Percentiles rank a stretch among this genome's conserved stretches.
Conservation (phyloP, 2,797 vertebrate genomes). For the Paratrypauchen microcephalus region DNA sequence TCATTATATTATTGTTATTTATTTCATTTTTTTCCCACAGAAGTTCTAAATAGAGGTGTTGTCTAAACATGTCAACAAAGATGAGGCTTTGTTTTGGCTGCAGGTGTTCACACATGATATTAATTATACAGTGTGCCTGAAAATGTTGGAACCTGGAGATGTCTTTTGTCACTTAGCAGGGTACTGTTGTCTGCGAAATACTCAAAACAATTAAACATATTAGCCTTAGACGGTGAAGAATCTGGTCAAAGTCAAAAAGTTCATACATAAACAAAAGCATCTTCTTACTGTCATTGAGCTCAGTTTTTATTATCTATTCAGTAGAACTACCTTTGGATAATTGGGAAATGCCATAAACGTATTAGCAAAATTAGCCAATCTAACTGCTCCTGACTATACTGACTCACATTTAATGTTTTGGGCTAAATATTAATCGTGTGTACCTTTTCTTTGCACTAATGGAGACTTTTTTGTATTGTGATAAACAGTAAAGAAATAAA, state of each 20-base stretch:
- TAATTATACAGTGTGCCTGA: conserved; percentile 18
- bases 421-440: too few species aligned
- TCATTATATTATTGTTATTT: too few species aligned
- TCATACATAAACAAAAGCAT: neutral
- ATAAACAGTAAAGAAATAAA: too few species aligned
- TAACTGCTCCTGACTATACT: neutral
- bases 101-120: conserved; percentile 24
- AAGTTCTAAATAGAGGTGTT: conserved; percentile 10
- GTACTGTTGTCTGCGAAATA: neutral
- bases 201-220: neutral
- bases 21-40: neutral
- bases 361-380: neutral
- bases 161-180: conserved; percentile 9
- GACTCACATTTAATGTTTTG: too few species aligned
- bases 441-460: neutral
- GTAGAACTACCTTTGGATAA: neutral
- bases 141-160: conserved; percentile 1
- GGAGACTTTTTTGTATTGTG: neutral
- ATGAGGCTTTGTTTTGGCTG: conserved; percentile 26
- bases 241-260: neutral
- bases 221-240: neutral
- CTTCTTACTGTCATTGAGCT: neutral
- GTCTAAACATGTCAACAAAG: conserved; percentile 18
- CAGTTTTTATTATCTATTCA: neutral
- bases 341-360: neutral